A percentile compares a stretch with the other conserved stretches of the same genome.
Conservation (phyloP, 2,888 invertebrate species). For the Sphecodes monilicornis region DNA sequence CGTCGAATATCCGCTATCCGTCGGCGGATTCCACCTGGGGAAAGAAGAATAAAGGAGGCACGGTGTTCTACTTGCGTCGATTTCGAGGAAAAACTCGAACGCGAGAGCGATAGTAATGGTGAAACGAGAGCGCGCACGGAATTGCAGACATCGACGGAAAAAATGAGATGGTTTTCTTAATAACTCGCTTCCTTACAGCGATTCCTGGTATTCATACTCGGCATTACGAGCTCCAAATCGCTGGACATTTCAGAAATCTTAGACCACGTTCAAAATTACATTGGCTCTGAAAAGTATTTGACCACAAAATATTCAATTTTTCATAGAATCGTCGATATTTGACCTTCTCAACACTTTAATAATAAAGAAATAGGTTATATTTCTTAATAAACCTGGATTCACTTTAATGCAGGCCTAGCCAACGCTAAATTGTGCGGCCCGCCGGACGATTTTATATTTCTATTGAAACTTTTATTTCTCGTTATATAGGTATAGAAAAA, state of each 20-base stretch:
- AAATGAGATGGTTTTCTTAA: conserved; percentile 33
- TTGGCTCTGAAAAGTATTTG: background rate
- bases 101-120: conserved; percentile 22
- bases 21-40: conserved; percentile 44
- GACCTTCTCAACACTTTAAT: no score
- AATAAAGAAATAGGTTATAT: no score
- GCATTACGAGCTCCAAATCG: conserved; percentile 16
- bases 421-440: no score
- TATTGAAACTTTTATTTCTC: no score
- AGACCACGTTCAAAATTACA: background rate
- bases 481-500: no score
- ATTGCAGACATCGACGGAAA: conserved; percentile 32
- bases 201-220: conserved; percentile 29
- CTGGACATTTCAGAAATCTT: background rate
- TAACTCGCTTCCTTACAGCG: conserved; percentile 22
- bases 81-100: conserved; percentile 45
- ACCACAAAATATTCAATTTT: background rate
- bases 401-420: no score
- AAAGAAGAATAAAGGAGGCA: conserved; percentile 43
- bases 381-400: no score
- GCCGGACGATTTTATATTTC: no score
- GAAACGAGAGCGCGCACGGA: conserved; percentile 17
- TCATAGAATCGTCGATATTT: background rate
- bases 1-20: conserved; percentile 33
- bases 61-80: conserved; percentile 68